Evolutionary conservation across 2,113 vertebrate species (phyloP), one percentile per base, ranked within the genome.

Genomic region (Cochlearius cochlearius): DNA sequence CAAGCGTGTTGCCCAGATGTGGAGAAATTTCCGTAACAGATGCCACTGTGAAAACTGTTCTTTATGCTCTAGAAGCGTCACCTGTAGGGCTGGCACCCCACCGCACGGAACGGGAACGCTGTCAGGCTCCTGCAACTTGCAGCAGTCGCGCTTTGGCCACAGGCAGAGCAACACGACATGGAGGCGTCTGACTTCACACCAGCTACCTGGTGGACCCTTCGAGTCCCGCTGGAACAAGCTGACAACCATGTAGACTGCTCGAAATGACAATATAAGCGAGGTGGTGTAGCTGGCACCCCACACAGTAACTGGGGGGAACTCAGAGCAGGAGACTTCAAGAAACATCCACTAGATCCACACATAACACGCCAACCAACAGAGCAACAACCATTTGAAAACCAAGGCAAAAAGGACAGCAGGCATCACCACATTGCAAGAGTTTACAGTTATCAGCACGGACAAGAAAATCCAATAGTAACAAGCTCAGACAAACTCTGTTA

Each of bases 171-270:
- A 53, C 15, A 5, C 41, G 38, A 67, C 4, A 0, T 5, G 18
- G 34, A 83, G 67, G 3, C 22, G 27, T 39, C 17, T 45, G 11
- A 29, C 39, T 63, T 71, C 43, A 25, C 38, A 22, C 18, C 32
- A 67, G 27, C 29, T 86, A 6, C 52, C 64, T 38, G 41, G 12
- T 59, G 49, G 53, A 11, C 22, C 10, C 34, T 39, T 29, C 1
- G 21, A 39, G 15, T 17, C 26, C 69, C 56, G 17, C 36, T 71
- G 53, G 49, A 76, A 29, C 38, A 55, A 68, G 38, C 0, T 76
- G 72, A 47, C 17, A 38, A 38, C 26, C 20, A n/a, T 0, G 0
- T 2, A 18, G 29, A 11, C 17, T 13, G 17, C 67, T 41, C 38
- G 13, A 41, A 50, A 21, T 39, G 67, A 12, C 58, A 58, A 5